Conservation (phyloP, 2,888 invertebrate genomes). For the Xiphydria camelus region DNA sequence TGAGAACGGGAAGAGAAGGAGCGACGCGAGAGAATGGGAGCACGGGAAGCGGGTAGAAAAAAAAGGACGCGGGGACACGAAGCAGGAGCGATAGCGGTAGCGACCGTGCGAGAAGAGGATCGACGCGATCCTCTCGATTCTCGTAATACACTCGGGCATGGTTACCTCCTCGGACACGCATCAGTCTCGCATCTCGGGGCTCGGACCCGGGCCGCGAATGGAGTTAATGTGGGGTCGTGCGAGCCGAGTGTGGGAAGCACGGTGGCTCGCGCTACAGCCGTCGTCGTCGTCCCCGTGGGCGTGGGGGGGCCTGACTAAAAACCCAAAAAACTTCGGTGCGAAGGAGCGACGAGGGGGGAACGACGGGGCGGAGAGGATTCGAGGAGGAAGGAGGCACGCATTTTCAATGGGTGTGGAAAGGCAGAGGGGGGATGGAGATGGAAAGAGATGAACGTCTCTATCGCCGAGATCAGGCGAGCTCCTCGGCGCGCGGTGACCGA, state of each 20-base stretch:
- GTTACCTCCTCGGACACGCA: conserved; percentile 40
- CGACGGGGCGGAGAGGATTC: not conserved
- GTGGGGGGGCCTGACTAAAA: conserved; percentile 3
- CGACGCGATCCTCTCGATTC: conserved; percentile 39
- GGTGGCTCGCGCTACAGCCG: conserved; percentile 5
- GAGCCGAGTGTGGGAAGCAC: conserved; percentile 32
- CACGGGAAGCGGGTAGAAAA: too few species aligned
- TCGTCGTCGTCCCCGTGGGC: too few species aligned
- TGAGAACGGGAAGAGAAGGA: too few species aligned
- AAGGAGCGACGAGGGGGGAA: not conserved
- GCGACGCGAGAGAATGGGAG: too few species aligned
- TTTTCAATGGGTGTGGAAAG: too few species aligned
- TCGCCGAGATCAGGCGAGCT: too few species aligned
- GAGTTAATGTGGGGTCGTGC: conserved; percentile 31
- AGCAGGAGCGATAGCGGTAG: conserved; percentile 16
- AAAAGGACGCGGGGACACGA: too few species aligned
- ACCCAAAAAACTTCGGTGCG: not conserved
- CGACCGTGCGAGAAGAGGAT: conserved; percentile 12
- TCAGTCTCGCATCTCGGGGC: conserved; percentile 48
- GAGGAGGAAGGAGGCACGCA: too few species aligned
- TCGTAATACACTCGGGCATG: conserved; percentile 33
- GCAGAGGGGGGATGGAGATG: too few species aligned
- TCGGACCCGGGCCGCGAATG: conserved; percentile 23
- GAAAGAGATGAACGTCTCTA: too few species aligned
- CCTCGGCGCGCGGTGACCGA: too few species aligned